Conservation (phyloP, 2,113 vertebrate genomes). For the Mesitornis unicolor region DNA sequence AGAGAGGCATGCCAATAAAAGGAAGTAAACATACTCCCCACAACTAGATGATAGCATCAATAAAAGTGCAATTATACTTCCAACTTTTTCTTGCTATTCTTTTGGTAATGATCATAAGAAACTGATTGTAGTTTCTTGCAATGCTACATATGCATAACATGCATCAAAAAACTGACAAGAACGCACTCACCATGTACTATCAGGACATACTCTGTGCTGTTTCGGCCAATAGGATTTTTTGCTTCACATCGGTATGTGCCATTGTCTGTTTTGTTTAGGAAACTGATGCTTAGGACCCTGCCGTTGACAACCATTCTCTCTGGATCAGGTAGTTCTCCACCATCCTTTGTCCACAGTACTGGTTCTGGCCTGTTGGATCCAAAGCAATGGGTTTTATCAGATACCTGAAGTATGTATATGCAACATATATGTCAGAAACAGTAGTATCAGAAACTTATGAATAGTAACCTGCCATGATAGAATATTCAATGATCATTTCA, state of each 20-base stretch:
- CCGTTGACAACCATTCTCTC: slow-evolving; percentile 95
- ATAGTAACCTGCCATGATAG: background rate
- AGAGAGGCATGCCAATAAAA: background rate
- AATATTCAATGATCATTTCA: background rate
- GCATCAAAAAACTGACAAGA: background rate
- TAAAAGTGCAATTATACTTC: background rate
- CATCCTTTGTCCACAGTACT: slow-evolving; percentile 96
- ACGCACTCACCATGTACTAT: slow-evolving; percentile 93
- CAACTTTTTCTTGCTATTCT: background rate
- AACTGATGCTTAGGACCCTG: slow-evolving; percentile 90
- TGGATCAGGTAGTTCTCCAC: slow-evolving; percentile 91
- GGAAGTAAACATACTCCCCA: background rate
- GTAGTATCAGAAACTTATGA: background rate
- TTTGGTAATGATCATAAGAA: background rate
- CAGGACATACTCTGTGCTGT: slow-evolving; percentile 92
- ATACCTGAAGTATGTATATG: background rate
- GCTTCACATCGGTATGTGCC: slow-evolving; percentile 98
- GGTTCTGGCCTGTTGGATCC: slow-evolving; percentile 86
- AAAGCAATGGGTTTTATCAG: background rate
- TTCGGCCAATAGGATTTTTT: slow-evolving; percentile 92
- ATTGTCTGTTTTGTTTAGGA: slow-evolving; percentile 98
- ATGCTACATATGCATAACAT: background rate
- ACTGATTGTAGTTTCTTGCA: background rate
- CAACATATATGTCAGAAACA: background rate
- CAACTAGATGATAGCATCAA: background rate